Percentiles rank a stretch among this genome's conserved stretches.
These are phyloP conservation scores for Coecobrya sp. DNA, from an alignment of 2,888 invertebrate species.

Conservation along the genomic window DNA sequence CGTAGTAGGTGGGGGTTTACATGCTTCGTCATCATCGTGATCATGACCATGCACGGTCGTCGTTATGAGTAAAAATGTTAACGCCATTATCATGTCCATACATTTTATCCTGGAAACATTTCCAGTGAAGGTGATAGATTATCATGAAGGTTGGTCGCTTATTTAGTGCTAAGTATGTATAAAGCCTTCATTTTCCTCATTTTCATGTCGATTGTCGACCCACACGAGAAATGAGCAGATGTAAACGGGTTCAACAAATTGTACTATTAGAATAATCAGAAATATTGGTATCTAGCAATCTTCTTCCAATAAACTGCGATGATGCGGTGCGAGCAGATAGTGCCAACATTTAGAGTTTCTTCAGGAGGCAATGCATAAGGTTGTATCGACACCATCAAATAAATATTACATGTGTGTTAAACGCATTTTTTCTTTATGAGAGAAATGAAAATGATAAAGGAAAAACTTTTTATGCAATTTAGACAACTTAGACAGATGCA, in stretches of 20 bases:
- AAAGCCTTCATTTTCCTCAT: too few species aligned
- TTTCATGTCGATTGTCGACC: too few species aligned
- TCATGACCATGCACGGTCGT: background rate
- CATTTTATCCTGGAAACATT: background rate
- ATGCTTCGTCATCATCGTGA: conserved; percentile 45
- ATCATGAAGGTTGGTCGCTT: too few species aligned
- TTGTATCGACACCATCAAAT: conserved; percentile 40
- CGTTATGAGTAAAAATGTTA: background rate
- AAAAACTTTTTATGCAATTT: conserved; percentile 50
- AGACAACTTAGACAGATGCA: conserved; percentile 62
- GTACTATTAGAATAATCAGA: too few species aligned
- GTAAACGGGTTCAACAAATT: too few species aligned
- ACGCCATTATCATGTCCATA: background rate
- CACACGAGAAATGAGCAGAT: too few species aligned
- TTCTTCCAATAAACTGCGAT: too few species aligned
- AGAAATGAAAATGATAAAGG: background rate
- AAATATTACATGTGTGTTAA: background rate
- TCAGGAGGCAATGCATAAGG: background rate
- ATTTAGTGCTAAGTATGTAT: too few species aligned
- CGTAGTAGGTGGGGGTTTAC: background rate
- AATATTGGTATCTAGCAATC: too few species aligned
- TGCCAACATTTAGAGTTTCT: too few species aligned
- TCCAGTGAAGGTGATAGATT: background rate
- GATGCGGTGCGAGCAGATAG: too few species aligned
- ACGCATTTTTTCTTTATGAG: too few species aligned